A percentile compares a stretch with the other conserved stretches of the same genome.
These are phyloP conservation scores for Himalopsyche japonica DNA, from an alignment of 2,888 invertebrate species.

Conservation along the genomic window DNA sequence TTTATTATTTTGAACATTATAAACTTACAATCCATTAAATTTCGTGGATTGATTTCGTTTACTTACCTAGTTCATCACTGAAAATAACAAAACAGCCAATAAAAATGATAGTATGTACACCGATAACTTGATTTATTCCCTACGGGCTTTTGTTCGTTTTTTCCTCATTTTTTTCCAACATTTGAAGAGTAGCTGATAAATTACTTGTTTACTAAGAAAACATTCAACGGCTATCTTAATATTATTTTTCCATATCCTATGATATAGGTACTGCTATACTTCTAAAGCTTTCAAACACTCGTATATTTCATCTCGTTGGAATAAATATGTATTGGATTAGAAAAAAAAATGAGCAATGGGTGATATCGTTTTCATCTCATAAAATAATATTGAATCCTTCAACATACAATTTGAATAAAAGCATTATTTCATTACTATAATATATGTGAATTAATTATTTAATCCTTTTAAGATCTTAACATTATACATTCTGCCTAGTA, in stretches of 20 bases:
- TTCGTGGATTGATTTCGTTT: too few species aligned
- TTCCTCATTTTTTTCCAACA: not conserved
- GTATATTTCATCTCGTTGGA: not conserved
- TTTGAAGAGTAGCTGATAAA: not conserved
- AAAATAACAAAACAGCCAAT: not conserved
- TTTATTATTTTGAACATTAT: too few species aligned
- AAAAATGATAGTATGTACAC: not conserved
- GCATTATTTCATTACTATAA: too few species aligned
- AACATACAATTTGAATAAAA: too few species aligned
- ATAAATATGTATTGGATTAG: not conserved
- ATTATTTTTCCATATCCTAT: not conserved
- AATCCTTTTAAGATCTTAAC: too few species aligned
- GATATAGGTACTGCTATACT: not conserved
- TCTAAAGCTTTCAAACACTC: not conserved
- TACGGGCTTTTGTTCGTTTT: not conserved
- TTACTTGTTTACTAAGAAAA: not conserved
- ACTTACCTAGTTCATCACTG: not conserved
- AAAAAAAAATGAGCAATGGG: too few species aligned
- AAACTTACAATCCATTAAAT: too few species aligned
- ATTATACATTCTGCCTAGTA: too few species aligned
- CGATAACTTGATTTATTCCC: not conserved
- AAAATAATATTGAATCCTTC: too few species aligned
- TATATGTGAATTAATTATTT: too few species aligned
- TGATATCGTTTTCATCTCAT: too few species aligned
- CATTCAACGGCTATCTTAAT: not conserved